A percentile compares a stretch with the other conserved stretches of the same genome.
Evolutionary conservation across 2,888 invertebrate genomes (phyloP).

Genomic region (Eupithecia dodoneata): DNA sequence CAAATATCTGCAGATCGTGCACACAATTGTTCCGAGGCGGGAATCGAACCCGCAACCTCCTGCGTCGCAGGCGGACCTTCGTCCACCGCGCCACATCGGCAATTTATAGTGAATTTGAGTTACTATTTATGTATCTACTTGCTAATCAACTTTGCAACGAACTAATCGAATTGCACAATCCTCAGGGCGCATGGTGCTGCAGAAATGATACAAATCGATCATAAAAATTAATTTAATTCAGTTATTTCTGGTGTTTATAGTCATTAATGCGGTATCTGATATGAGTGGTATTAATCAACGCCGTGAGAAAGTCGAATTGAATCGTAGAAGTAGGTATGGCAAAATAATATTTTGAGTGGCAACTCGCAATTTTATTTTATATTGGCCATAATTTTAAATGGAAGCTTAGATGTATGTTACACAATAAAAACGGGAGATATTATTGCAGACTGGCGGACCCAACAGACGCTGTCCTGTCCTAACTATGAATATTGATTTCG

Average conservation of each 20-base stretch:
- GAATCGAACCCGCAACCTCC: no score
- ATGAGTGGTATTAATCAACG: slow-evolving; percentile 37
- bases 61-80: no score
- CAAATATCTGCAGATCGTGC: no score
- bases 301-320: slow-evolving; percentile 36
- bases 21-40: no score
- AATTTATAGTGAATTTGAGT: background rate
- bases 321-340: slow-evolving; percentile 1
- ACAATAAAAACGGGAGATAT: background rate
- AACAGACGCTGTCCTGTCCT: no score
- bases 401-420: background rate
- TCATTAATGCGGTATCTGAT: slow-evolving; percentile 40
- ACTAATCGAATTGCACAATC: slow-evolving; percentile 62
- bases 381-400: slow-evolving; percentile 5
- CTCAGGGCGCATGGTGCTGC: slow-evolving; percentile 43
- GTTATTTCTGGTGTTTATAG: slow-evolving; percentile 44
- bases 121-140: background rate
- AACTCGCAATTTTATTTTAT: background rate
- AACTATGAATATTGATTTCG: no score
- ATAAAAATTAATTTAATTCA: slow-evolving; percentile 52
- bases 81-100: background rate
- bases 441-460: background rate
- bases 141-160: slow-evolving; percentile 30
- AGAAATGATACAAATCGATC: slow-evolving; percentile 51
- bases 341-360: slow-evolving; percentile 14